Conservation (phyloP, 2,113 vertebrate species). For the Physeter macrocephalus region DNA sequence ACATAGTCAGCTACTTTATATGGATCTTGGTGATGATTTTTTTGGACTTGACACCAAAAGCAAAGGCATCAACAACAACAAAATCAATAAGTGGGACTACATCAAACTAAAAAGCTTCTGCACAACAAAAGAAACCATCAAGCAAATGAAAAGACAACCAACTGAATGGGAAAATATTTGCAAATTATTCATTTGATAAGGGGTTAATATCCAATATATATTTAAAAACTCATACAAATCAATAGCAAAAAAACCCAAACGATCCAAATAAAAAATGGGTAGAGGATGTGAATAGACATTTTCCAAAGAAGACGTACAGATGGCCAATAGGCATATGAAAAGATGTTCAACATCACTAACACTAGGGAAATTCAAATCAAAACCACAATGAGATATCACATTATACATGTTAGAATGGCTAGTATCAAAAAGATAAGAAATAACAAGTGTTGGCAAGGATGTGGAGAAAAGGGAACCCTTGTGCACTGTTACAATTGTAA, state of each 20-base stretch:
- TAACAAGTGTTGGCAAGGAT: neutral
- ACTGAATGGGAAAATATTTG: neutral
- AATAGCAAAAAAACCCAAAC: neutral
- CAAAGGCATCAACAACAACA: neutral
- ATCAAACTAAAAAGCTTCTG: neutral
- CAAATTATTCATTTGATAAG: neutral
- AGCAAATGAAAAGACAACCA: neutral
- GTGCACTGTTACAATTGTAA: neutral
- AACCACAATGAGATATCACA: neutral
- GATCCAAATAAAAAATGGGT: neutral
- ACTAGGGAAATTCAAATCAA: neutral
- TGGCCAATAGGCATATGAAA: neutral
- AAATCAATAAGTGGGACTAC: neutral
- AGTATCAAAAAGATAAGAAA: neutral
- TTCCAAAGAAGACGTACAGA: neutral
- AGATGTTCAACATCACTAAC: neutral
- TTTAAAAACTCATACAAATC: neutral
- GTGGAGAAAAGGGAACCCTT: neutral
- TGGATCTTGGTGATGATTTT: neutral
- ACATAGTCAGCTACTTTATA: neutral
- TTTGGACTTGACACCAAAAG: neutral
- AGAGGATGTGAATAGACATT: neutral
- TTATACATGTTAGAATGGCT: neutral
- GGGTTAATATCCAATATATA: neutral
- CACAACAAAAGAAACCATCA: neutral